These are phyloP conservation scores for Pseudomyrmex concolor DNA, from an alignment of 1,140 invertebrate genomes.

Conservation along the genomic window DNA sequence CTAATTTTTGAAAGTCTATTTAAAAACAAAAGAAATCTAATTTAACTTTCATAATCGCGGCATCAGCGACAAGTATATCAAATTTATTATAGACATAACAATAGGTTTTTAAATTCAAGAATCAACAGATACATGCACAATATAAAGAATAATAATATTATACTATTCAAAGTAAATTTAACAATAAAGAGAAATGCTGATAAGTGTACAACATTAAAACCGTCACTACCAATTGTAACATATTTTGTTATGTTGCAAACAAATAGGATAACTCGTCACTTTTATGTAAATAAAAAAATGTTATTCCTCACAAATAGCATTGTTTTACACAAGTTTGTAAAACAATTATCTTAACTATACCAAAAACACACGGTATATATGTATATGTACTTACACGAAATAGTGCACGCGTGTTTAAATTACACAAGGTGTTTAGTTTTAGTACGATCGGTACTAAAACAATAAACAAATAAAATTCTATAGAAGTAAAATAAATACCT, in stretches of 20 bases:
- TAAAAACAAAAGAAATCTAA: neutral
- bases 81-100: neutral
- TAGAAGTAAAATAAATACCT: no score
- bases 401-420: no score
- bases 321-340: neutral
- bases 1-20: no score
- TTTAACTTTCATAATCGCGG: neutral
- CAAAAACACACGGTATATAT: no score
- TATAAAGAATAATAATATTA: constrained; percentile 2
- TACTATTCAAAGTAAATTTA: neutral
- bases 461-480: no score
- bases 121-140: constrained; percentile 17
- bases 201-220: neutral
- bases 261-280: neutral
- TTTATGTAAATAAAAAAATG: neutral
- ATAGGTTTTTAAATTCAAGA: neutral
- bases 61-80: neutral
- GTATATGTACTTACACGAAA: no score
- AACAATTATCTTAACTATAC: no score
- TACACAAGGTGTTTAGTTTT: no score
- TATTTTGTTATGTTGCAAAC: neutral
- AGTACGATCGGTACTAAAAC: no score
- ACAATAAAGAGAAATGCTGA: neutral
- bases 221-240: no score
- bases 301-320: neutral